phyloP scores from a whole-genome alignment of 2,888 invertebrate genomes.

The Loripinus fragilis region DNA sequence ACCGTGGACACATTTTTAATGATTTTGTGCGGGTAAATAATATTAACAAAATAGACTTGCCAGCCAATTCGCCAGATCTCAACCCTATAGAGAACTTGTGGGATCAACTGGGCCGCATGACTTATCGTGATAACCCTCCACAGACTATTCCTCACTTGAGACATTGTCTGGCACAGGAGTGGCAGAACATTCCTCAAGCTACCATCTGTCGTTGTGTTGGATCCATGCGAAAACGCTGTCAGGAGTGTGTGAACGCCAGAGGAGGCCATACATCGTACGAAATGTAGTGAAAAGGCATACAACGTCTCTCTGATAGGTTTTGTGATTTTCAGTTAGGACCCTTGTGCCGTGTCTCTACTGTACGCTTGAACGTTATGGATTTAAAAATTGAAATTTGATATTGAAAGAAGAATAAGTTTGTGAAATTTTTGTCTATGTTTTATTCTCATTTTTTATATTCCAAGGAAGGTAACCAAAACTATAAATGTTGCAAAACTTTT shows the following conservation, averaged over 20 bases:
- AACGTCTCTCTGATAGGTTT: too few relatives aligned
- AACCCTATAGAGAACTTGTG: neutral
- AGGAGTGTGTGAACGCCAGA: neutral
- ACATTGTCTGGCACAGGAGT: neutral
- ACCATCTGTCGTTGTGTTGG: neutral
- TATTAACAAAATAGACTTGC: neutral
- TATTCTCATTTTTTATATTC: too few relatives aligned
- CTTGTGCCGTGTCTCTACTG: too few relatives aligned
- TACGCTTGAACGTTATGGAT: too few relatives aligned
- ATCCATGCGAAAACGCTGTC: neutral
- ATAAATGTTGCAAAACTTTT: too few relatives aligned
- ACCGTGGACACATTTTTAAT: constrained; percentile 14
- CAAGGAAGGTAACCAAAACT: too few relatives aligned
- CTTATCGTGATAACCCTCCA: neutral
- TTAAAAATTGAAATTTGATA: too few relatives aligned
- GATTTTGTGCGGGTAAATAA: neutral
- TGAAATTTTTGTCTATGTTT: too few relatives aligned
- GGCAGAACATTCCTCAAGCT: neutral
- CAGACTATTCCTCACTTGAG: neutral
- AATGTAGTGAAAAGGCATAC: too few relatives aligned
- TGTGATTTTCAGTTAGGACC: too few relatives aligned
- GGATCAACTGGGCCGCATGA: neutral
- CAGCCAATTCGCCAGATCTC: constrained; percentile 7
- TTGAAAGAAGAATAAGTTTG: too few relatives aligned
- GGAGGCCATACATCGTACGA: constrained; percentile 5